These are phyloP conservation scores for Sphenodon punctatus DNA, from an alignment of 2,797 vertebrate genomes.

Conservation along the genomic window DNA sequence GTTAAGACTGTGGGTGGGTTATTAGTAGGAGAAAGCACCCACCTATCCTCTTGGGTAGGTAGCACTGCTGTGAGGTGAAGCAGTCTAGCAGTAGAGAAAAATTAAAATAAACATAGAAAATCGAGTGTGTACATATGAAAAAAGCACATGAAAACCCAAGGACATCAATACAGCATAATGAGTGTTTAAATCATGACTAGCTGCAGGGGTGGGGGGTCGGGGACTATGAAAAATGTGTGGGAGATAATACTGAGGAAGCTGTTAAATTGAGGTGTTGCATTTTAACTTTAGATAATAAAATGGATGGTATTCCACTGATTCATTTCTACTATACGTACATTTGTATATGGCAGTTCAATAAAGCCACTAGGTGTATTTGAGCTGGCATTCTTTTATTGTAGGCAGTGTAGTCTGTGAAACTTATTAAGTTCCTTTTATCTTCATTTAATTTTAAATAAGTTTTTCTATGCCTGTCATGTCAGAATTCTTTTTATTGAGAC, in stretches of 20 bases:
- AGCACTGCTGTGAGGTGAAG: too few relatives aligned
- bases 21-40: too few relatives aligned
- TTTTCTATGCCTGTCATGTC: conserved; percentile 7
- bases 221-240: conserved; percentile 28
- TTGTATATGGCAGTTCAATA: conserved; percentile 2
- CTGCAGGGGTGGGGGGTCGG: conserved; percentile 45
- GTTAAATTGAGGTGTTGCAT: conserved; percentile 20
- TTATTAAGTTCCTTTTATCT: conserved; percentile 18
- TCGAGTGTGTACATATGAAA: not conserved
- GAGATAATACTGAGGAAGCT: conserved; percentile 32
- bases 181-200: conserved; percentile 21
- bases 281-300: conserved; percentile 23
- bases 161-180: not conserved
- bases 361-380: not conserved
- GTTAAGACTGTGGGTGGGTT: too few relatives aligned
- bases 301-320: conserved; percentile 28
- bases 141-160: not conserved
- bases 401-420: not conserved
- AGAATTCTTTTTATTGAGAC: conserved; percentile 7
- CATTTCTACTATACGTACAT: not conserved
- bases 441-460: not conserved
- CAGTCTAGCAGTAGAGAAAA: not conserved
- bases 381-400: conserved; percentile 15
- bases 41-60: too few relatives aligned
- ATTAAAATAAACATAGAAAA: not conserved